Evolutionary conservation across 2,888 invertebrate genomes (phyloP), one percentile per base, ranked within the genome.

Genomic region (Mellilla xanthometata): DNA sequence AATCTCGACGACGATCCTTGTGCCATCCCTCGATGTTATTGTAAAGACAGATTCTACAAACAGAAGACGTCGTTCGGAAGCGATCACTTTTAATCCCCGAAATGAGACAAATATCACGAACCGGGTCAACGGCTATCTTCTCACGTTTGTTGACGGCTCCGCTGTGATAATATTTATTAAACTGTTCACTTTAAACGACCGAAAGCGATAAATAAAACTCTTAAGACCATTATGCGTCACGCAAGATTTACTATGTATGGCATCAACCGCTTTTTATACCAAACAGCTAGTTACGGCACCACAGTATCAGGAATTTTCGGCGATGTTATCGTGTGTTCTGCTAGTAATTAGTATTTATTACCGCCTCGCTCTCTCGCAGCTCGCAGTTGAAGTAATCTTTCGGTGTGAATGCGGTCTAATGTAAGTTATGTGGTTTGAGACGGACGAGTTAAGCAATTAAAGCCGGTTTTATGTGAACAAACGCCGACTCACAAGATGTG

Each of bases 111-210:
- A 83, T 79, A 83, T 86, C 89, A 89, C 89, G 89, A 87, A 81
- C 80, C 76, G 78, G 86, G 86, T 86, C 87, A 84, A 74, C 77
- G 78, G 79, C 82, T 81, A 83, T 85, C 85, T 88, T 89, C 87
- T 86, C 88, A 88, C 87, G 88, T 86, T 86, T 87, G 85, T 86
- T 83, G 86, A 81, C 77, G 84, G 79, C 83, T 75, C 76, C 76
- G 86, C 76, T 83, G 85, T 84, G 86, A 89, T 88, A 86, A 86
- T 86, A 86, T 89, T 87, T 88, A 87, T 89, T 87, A 88, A 88
- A 86, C 76, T 78, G 79, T 84, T 85, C 81, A 79, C 72, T 82
- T 68, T 73, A 74, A 81, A 77, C 80, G 80, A 76, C 77, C 72
- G 74, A 68, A 76, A 62, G 66, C 76, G 62, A 88, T 89, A 88